Percentiles rank a stretch among this genome's conserved stretches.
Conservation (phyloP, 2,888 invertebrate genomes). For the Doris montereyensis region DNA sequence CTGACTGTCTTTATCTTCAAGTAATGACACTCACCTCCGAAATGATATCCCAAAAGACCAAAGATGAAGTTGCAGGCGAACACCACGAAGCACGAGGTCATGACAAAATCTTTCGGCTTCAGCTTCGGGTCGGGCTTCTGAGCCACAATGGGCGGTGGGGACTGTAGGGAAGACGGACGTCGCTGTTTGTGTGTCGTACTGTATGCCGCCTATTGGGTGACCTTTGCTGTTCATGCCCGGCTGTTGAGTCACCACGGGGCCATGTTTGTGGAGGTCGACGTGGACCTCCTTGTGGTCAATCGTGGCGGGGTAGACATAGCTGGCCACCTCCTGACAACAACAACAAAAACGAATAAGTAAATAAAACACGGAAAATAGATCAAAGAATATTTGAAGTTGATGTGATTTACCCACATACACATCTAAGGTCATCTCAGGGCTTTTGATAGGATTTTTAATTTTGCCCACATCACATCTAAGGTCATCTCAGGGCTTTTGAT, state of each 20-base stretch:
- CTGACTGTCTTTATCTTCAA: too few relatives aligned
- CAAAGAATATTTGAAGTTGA: too few relatives aligned
- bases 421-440: too few relatives aligned
- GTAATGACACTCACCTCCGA: conserved; percentile 60
- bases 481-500: too few relatives aligned
- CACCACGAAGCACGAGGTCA: conserved; percentile 61
- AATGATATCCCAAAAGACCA: conserved; percentile 64
- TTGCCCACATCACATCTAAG: too few relatives aligned
- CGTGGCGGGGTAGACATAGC: too few relatives aligned
- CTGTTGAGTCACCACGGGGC: conserved; percentile 28
- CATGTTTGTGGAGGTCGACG: conserved; percentile 47
- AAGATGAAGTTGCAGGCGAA: conserved; percentile 62
- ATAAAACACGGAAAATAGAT: too few relatives aligned
- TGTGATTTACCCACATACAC: too few relatives aligned
- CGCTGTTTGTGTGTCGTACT: conserved; percentile 43
- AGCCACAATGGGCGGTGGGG: conserved; percentile 45
- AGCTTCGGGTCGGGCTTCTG: conserved; percentile 54
- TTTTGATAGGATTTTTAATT: too few relatives aligned
- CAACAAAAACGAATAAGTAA: too few relatives aligned
- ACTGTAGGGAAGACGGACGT: conserved; percentile 39
- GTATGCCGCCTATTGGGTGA: neutral
- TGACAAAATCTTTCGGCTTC: conserved; percentile 66
- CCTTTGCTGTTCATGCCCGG: conserved; percentile 12
- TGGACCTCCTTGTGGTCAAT: conserved; percentile 57
- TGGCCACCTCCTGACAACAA: too few relatives aligned